Conservation (phyloP, 2,113 vertebrate genomes). For the Siphamia tubifer region DNA sequence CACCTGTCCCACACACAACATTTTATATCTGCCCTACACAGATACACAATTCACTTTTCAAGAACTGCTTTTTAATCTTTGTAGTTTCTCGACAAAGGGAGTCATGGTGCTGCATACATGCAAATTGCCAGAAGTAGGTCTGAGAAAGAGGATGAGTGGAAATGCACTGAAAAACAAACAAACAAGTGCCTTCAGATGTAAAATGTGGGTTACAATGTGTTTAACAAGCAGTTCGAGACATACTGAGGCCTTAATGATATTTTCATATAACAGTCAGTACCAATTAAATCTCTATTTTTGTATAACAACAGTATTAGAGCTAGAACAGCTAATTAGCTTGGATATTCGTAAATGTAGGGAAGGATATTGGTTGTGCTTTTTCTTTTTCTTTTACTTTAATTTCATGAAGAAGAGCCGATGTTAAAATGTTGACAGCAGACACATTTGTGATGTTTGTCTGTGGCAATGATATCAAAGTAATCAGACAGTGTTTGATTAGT, state of each 20-base stretch:
- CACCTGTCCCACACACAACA: no score
- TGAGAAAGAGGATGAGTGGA: no score
- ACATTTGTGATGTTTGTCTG: slow-evolving; percentile 7
- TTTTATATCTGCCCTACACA: no score
- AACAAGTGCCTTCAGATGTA: no score
- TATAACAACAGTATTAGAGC: slow-evolving; percentile 66
- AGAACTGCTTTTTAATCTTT: no score
- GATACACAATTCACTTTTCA: no score
- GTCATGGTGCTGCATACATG: no score
- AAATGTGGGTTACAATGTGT: no score
- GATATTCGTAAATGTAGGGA: slow-evolving; percentile 52
- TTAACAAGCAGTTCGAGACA: background rate
- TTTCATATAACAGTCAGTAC: slow-evolving; percentile 59
- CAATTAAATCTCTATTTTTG: slow-evolving; percentile 79
- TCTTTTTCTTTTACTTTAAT: background rate
- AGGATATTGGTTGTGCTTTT: slow-evolving; percentile 10
- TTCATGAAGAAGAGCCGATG: background rate
- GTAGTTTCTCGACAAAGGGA: no score
- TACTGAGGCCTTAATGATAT: slow-evolving; percentile 52
- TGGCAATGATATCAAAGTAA: slow-evolving; percentile 48
- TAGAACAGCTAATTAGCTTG: slow-evolving; percentile 65
- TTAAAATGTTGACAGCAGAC: background rate
- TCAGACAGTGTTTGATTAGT: slow-evolving; percentile 34
- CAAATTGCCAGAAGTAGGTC: no score
- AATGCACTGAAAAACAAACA: no score